Base-by-base conservation (phyloP, 1,140 invertebrate genomes). In the Paraescarpia echinospica region DNA sequence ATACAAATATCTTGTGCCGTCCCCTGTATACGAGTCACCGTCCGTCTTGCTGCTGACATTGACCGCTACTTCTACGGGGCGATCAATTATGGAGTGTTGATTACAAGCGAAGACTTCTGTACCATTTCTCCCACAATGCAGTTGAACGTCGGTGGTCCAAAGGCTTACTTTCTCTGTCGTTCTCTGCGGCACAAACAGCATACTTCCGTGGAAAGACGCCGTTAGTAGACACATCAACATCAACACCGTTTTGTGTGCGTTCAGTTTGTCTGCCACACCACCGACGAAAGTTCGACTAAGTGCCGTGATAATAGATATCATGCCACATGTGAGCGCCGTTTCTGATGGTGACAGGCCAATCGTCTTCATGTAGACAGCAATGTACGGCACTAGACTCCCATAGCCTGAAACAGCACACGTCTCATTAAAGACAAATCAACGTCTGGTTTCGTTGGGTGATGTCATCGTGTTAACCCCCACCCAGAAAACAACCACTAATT, bases 271-370 rank as follows among this genome's bases (percentile, higher is more conserved):
- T 4, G 98, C 98, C 90, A 98, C 96, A 22, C 97, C 97, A 51
- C 98, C 98, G 95, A 98, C 97, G 0, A 98, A 92, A 1, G 98
- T 98, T 96, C 98, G 98, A 0, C 97, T 97, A 91, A 98, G 94
- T 94, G 98, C 96, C 41, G 98, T 98, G 94, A 97, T 97, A 93
- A 98, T 97, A 89, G 98, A 98, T 4, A 98, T 95, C 91, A 98
- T 96, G 93, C 97, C 97, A 94, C 98, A 98, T 93, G 98, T 97
- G 88, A 98, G 97, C 34, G 98, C 97, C 31, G 97, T 96, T 92
- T 97, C 97, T 59, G 98, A 97, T 14, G 98, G 97, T 93, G 97
- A 97, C 94, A 98, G 98, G 91, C 98, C 98, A 92, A 98, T 96
- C 95, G 98, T 98, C 93, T 97, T 97, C 18, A 98, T 98, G 95